phyloP scores from a whole-genome alignment of 2,797 vertebrate genomes.

The Dendrocincla fuliginosa region DNA sequence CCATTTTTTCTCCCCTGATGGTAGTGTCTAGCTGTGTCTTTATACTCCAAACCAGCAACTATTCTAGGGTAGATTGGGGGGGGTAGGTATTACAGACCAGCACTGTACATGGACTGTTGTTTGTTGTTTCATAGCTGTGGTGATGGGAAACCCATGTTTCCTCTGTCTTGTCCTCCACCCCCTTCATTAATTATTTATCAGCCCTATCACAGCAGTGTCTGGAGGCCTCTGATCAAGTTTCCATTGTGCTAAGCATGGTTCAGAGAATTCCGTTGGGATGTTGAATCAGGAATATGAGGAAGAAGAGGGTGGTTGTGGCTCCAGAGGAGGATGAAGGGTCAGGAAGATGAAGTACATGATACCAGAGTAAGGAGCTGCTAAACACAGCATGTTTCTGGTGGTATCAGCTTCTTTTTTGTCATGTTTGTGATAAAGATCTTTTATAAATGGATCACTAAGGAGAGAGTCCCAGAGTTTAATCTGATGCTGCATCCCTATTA shows the following conservation, averaged over 20 bases:
- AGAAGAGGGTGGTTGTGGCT: neutral
- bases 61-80: neutral
- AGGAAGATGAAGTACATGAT: neutral
- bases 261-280: neutral
- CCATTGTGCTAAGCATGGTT: neutral
- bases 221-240: neutral
- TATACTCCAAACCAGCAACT: neutral
- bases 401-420: neutral
- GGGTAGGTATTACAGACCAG: neutral
- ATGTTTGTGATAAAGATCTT: neutral
- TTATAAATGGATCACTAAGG: neutral
- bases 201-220: neutral
- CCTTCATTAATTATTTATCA: neutral
- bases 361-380: neutral
- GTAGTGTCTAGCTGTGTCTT: neutral
- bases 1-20: neutral
- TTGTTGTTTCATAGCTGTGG: neutral
- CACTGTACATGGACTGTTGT: neutral
- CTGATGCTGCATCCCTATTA: neutral
- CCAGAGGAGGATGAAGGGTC: neutral
- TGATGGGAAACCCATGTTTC: neutral
- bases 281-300: neutral
- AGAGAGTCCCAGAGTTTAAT: neutral
- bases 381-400: neutral
- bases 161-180: neutral